Evolutionary conservation across 1,140 invertebrate species (phyloP).

Genomic region (Tribolium castaneum): DNA sequence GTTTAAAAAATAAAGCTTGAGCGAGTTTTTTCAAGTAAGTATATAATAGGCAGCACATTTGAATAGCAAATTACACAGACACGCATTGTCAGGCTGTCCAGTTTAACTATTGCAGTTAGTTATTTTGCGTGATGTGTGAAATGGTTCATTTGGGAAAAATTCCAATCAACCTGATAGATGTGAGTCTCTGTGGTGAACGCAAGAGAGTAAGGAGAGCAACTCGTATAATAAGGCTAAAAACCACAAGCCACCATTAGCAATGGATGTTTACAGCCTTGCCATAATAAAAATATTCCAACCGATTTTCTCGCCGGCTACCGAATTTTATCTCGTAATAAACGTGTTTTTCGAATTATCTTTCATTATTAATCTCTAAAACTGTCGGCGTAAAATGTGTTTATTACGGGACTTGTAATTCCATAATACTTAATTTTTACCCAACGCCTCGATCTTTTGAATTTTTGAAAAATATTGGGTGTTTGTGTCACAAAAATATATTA

Average conservation of each 20-base stretch:
- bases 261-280: not conserved
- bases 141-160: not conserved
- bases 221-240: not conserved
- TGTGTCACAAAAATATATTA: no score
- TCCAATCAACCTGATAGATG: not conserved
- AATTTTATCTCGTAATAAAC: not conserved
- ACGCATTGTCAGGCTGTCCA: not conserved
- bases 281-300: not conserved
- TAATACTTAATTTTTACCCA: no score
- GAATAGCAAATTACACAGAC: not conserved
- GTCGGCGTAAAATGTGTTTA: not conserved
- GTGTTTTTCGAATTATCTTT: not conserved
- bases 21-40: no score
- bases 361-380: not conserved
- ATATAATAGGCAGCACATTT: not conserved
- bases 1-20: not conserved
- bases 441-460: no score
- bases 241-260: not conserved
- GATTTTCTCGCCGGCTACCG: not conserved
- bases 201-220: not conserved
- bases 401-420: not conserved
- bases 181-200: not conserved
- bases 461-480: no score
- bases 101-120: not conserved
- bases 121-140: not conserved